phyloP scores from a whole-genome alignment of 2,797 vertebrate species.

The Knipowitschia caucasica region DNA sequence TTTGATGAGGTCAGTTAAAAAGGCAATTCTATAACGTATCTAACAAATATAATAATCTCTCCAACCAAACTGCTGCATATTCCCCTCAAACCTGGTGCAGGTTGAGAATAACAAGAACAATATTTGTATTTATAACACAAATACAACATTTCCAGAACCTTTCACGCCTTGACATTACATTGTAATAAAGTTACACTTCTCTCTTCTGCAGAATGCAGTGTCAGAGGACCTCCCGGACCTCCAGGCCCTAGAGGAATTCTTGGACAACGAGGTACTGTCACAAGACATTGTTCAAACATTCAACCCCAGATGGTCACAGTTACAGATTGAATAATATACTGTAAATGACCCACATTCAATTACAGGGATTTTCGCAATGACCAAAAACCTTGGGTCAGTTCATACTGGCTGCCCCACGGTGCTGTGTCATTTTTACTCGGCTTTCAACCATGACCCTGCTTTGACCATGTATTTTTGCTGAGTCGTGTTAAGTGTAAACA shows the following conservation, averaged over 20 bases:
- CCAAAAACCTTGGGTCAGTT: too few species aligned
- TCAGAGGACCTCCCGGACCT: conserved; percentile 7
- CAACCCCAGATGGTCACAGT: background rate
- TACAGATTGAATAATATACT: background rate
- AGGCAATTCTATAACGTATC: conserved; percentile 51
- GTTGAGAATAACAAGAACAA: background rate
- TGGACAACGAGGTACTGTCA: conserved; percentile 43
- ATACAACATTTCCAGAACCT: background rate
- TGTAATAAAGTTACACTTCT: background rate
- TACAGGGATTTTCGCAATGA: too few species aligned
- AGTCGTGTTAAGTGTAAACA: too few species aligned
- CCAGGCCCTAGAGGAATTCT: conserved; percentile 2
- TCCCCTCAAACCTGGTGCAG: conserved; percentile 12
- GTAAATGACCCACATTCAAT: too few species aligned
- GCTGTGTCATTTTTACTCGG: too few species aligned
- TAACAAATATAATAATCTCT: background rate
- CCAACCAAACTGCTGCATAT: background rate
- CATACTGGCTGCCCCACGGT: too few species aligned
- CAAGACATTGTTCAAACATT: background rate
- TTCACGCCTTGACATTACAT: background rate
- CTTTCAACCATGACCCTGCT: too few species aligned
- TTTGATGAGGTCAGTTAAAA: background rate
- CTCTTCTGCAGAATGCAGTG: conserved; percentile 9
- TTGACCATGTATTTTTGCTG: too few species aligned
- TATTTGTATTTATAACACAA: background rate